These are phyloP conservation scores for Hymenochirus boettgeri DNA, from an alignment of 2,113 vertebrate genomes.

Conservation along the genomic window DNA sequence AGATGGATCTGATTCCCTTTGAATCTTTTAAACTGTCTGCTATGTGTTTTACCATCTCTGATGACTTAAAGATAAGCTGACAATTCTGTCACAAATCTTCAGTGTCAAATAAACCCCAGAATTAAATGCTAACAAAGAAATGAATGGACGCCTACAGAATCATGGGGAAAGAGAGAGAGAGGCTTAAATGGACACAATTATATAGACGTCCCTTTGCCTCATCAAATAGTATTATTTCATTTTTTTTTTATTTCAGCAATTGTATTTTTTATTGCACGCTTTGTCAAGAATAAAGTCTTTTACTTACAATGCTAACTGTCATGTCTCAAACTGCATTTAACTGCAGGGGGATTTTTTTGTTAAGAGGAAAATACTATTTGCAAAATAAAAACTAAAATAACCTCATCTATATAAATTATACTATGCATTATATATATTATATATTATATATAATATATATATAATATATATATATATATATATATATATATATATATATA, in stretches of 20 bases:
- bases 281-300: constrained; percentile 17
- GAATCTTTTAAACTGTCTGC: constrained; percentile 48
- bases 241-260: constrained; percentile 10
- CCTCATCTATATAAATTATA: background rate
- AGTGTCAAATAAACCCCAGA: constrained; percentile 59
- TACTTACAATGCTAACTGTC: constrained; percentile 1
- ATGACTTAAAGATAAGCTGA: constrained; percentile 64
- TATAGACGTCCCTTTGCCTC: constrained; percentile 19
- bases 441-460: too few species aligned
- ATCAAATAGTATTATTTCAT: constrained; percentile 23
- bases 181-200: constrained; percentile 51
- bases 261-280: constrained; percentile 26
- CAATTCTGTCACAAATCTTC: constrained; percentile 63
- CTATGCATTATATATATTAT: too few species aligned
- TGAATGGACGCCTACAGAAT: constrained; percentile 60
- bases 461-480: too few species aligned
- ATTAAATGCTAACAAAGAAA: constrained; percentile 59
- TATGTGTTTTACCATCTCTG: constrained; percentile 47
- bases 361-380: background rate
- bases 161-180: constrained; percentile 49
- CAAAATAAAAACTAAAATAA: too few species aligned
- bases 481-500: too few species aligned
- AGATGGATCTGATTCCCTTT: constrained; percentile 47
- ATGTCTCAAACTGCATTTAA: constrained; percentile 10
- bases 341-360: background rate